Evolutionary conservation across 2,888 invertebrate species (phyloP), one percentile per base, ranked within the genome.

Genomic region (Capitulum mitella): DNA sequence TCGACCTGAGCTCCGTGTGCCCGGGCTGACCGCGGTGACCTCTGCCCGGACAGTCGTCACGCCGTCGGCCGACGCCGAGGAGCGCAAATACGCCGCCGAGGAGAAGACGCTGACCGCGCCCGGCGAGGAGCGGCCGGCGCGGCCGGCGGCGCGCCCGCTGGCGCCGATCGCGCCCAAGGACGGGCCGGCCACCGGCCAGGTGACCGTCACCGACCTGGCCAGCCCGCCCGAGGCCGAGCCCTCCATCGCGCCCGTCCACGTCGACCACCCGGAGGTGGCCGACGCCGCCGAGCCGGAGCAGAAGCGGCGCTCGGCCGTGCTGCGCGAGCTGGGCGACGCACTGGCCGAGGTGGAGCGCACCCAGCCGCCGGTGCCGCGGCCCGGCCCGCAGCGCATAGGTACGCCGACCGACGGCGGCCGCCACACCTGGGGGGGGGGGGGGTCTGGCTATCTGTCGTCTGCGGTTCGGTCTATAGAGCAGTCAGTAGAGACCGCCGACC

Each of bases 91-190:
- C 70, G 70, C 70, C 6, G 70, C 70, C 70, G 70, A 70, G 40
- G 70, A 70, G 70, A 70, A 70, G 26, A 37, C 70, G 8, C 34
- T 64, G 19, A 14, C 37, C 54, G 14, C 12, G 14, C 16, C 19
- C 48, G 48, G 2, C 48, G 48, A 48, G 46, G 46, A 12, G 46
- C 12, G 3, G 51, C 19, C 51, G 51, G 19, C 51, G 19, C 58
- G n/a, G 40, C 70, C 37, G 37, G 37, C 70, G 22, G 34, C 10
- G 37, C 29, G 29, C 26, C 70, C 70, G 6, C 22, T 70, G 26
- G 29, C 70, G 40, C 70, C 70, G 8, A 70, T 70, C 26, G 70
- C 70, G 37, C 70, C 70, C 70, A 70, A 70, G 40, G 70, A 70
- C 40, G 70, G 70, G 26, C 70, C 70, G 26, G 70, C 70, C 70